These are phyloP conservation scores for Rhagoletis pomonella DNA, from an alignment of 1,140 invertebrate genomes.

Conservation along the genomic window DNA sequence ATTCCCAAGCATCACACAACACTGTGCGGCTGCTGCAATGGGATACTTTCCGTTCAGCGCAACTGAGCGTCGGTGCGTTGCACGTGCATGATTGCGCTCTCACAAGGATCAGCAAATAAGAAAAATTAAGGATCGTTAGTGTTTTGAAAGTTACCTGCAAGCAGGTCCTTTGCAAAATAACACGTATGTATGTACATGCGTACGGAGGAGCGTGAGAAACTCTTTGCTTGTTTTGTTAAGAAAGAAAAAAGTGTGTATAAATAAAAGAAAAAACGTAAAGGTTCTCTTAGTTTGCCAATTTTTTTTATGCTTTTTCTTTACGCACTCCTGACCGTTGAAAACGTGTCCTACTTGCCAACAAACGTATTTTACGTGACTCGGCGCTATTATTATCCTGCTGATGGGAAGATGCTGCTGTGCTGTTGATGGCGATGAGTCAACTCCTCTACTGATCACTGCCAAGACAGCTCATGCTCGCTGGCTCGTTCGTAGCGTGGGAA, in stretches of 20 bases:
- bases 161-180: slow-evolving; percentile 37
- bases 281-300: slow-evolving; percentile 51
- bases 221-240: slow-evolving; percentile 54
- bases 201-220: slow-evolving; percentile 71
- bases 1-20: slow-evolving; percentile 66
- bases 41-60: slow-evolving; percentile 5
- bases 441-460: background rate
- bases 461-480: background rate
- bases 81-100: background rate
- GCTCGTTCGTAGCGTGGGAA: slow-evolving; percentile 53
- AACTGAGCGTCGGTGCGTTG: background rate
- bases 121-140: slow-evolving; percentile 58
- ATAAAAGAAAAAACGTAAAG: background rate
- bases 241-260: no score
- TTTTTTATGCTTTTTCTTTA: background rate
- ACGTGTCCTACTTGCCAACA: slow-evolving; percentile 10
- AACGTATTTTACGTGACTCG: slow-evolving; percentile 29
- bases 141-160: slow-evolving; percentile 56
- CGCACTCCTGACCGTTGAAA: background rate
- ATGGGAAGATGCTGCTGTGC: slow-evolving; percentile 14
- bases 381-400: slow-evolving; percentile 43
- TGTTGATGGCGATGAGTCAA: background rate
- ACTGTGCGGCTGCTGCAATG: slow-evolving; percentile 19
- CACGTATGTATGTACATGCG: background rate
- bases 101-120: slow-evolving; percentile 52